phyloP scores from a whole-genome alignment of 2,888 invertebrate genomes.

The Cancer borealis region DNA sequence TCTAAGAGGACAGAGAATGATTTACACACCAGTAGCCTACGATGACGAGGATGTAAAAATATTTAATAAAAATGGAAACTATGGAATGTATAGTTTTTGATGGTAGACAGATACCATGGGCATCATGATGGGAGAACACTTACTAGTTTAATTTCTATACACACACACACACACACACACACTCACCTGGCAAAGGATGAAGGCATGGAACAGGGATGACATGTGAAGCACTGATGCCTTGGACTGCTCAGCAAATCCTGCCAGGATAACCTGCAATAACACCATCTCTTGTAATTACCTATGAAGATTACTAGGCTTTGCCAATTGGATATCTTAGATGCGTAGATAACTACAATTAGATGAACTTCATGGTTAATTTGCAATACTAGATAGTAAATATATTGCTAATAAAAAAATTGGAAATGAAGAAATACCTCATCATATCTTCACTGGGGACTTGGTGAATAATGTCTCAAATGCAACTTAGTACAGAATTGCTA shows the following conservation, averaged over 20 bases:
- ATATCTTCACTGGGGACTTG: too few species aligned
- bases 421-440: neutral
- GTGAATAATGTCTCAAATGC: too few species aligned
- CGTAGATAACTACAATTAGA: neutral
- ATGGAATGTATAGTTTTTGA: too few species aligned
- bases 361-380: neutral
- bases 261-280: slow-evolving; percentile 87
- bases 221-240: slow-evolving; percentile 95
- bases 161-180: neutral
- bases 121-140: too few species aligned
- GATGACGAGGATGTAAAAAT: too few species aligned
- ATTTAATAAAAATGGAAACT: too few species aligned
- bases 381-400: neutral
- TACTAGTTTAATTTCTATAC: neutral
- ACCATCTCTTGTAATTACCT: neutral
- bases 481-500: too few species aligned
- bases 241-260: slow-evolving; percentile 97
- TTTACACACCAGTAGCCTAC: too few species aligned
- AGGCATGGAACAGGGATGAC: slow-evolving; percentile 97
- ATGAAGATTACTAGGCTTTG: neutral
- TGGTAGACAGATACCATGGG: too few species aligned
- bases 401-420: neutral
- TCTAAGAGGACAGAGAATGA: too few species aligned
- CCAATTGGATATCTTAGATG: neutral
- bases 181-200: slow-evolving; percentile 89